Percentiles rank a stretch among this genome's conserved stretches.
phyloP scores from a whole-genome alignment of 2,113 vertebrate species.

The Microcebus lehilahytsara region DNA sequence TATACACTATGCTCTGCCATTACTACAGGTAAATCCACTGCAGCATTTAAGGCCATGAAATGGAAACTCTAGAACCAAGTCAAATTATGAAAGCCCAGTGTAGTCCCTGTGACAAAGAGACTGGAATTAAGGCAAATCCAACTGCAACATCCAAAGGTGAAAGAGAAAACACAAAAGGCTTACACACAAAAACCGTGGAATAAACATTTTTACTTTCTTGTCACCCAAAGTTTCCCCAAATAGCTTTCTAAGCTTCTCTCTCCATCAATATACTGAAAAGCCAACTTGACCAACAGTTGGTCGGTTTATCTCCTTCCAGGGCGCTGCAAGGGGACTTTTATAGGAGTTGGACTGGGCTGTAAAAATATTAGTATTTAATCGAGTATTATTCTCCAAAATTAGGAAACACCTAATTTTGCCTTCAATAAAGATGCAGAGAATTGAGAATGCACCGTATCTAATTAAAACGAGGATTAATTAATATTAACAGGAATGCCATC shows the following conservation, averaged over 20 bases:
- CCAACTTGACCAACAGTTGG: background rate
- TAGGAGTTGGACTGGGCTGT: background rate
- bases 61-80: background rate
- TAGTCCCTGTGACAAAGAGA: background rate
- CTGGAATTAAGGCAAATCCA: background rate
- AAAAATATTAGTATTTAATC: background rate
- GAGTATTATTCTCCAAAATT: slow-evolving; percentile 24
- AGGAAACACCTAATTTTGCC: background rate
- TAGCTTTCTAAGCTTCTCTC: background rate
- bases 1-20: background rate
- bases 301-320: background rate
- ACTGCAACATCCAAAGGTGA: background rate
- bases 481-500: background rate
- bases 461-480: background rate
- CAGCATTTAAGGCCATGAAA: background rate
- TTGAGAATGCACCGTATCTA: fast-evolving
- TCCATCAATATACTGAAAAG: background rate
- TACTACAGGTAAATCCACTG: background rate
- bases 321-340: background rate
- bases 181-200: background rate
- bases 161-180: background rate
- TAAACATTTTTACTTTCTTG: background rate
- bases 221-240: background rate
- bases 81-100: background rate
- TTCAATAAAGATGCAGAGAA: slow-evolving; percentile 5